A percentile compares a stretch with the other conserved stretches of the same genome.
These are phyloP conservation scores for Helicorthomorpha holstii DNA, from an alignment of 1,140 invertebrate genomes.

Conservation along the genomic window DNA sequence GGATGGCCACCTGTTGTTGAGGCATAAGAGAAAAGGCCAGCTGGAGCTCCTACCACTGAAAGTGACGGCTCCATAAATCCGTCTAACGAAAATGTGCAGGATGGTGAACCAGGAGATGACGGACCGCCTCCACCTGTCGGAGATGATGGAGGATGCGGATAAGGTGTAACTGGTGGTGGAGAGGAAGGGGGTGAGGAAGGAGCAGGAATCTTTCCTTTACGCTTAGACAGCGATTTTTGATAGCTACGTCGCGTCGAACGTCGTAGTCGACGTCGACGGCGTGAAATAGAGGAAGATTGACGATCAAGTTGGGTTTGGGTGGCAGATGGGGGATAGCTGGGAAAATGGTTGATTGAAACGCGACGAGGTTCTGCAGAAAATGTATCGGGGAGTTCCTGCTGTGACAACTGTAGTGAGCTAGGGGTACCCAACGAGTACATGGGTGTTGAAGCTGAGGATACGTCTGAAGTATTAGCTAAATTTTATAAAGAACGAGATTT, in stretches of 20 bases:
- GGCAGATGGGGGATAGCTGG: not conserved
- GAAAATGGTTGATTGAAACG: slow-evolving; percentile 2
- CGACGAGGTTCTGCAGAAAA: slow-evolving; percentile 1
- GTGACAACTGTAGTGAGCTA: slow-evolving; percentile 4
- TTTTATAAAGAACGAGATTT: not conserved
- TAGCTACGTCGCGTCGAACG: slow-evolving; percentile 11
- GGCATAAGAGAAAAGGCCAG: not conserved
- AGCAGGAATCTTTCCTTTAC: too few species aligned
- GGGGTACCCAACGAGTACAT: slow-evolving; percentile 7
- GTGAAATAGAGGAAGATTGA: slow-evolving; percentile 8
- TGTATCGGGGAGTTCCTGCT: not conserved
- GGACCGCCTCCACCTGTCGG: slow-evolving; percentile 27
- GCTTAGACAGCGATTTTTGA: not conserved
- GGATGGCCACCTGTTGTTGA: slow-evolving; percentile 13
- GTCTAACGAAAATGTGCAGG: slow-evolving; percentile 63
- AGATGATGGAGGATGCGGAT: slow-evolving; percentile 8
- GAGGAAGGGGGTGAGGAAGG: not conserved
- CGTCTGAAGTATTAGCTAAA: not conserved
- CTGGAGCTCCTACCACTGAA: slow-evolving; percentile 3
- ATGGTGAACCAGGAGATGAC: slow-evolving; percentile 57
- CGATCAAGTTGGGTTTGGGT: slow-evolving; percentile 8
- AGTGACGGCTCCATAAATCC: slow-evolving; percentile 55
- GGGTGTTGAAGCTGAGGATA: slow-evolving; percentile 7
- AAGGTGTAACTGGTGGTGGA: not conserved
- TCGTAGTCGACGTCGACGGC: slow-evolving; percentile 14